These are phyloP conservation scores for Taenaris catops DNA, from an alignment of 2,888 invertebrate species.

Conservation along the genomic window DNA sequence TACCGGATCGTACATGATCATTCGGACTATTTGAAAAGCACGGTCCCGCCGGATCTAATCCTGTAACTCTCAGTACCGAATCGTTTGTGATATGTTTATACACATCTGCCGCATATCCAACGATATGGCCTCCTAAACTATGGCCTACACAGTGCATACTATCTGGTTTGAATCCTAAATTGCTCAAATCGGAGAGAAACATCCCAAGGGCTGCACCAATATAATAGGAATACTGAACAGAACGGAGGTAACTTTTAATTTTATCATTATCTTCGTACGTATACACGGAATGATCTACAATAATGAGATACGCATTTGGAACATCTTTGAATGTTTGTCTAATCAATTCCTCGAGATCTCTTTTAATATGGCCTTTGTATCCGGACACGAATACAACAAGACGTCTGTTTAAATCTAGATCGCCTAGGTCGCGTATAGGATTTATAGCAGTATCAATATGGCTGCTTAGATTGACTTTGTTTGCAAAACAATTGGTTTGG, in stretches of 20 bases:
- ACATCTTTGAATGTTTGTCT: slow-evolving; percentile 53
- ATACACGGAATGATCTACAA: slow-evolving; percentile 62
- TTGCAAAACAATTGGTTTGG: too few relatives aligned
- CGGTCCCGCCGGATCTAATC: slow-evolving; percentile 67
- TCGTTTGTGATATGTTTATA: slow-evolving; percentile 50
- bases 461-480: too few relatives aligned
- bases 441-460: too few relatives aligned
- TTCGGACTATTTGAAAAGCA: slow-evolving; percentile 63
- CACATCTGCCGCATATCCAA: slow-evolving; percentile 45
- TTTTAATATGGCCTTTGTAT: slow-evolving; percentile 60
- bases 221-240: slow-evolving; percentile 51
- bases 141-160: slow-evolving; percentile 64
- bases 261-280: slow-evolving; percentile 51
- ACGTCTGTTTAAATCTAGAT: slow-evolving; percentile 50
- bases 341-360: slow-evolving; percentile 52
- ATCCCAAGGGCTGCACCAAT: slow-evolving; percentile 52
- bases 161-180: slow-evolving; percentile 47
- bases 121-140: slow-evolving; percentile 62
- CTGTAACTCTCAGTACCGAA: slow-evolving; percentile 57
- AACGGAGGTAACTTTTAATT: slow-evolving; percentile 57
- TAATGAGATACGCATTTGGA: slow-evolving; percentile 54
- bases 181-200: slow-evolving; percentile 44
- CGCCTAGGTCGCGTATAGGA: too few relatives aligned
- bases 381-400: slow-evolving; percentile 65
- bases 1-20: slow-evolving; percentile 70